These are phyloP conservation scores for Aradophagus sp. DNA, from an alignment of 1,140 invertebrate species.

Conservation along the genomic window DNA sequence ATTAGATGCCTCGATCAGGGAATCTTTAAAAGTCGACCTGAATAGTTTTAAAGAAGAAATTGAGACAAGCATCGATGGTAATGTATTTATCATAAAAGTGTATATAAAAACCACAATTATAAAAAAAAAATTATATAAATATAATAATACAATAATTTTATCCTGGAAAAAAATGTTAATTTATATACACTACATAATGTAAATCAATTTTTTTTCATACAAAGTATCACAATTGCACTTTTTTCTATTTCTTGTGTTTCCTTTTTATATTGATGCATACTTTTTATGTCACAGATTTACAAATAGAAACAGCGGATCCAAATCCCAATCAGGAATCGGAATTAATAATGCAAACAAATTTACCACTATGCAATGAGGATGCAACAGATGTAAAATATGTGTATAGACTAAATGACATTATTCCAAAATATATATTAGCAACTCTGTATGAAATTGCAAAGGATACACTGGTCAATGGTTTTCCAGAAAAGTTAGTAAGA, in stretches of 20 bases:
- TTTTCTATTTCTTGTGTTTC: background rate
- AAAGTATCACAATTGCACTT: background rate
- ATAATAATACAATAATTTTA: constrained; percentile 5
- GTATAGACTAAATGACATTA: constrained; percentile 17
- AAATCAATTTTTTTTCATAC: no score
- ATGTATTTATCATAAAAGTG: background rate
- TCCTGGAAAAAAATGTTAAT: background rate
- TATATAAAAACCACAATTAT: constrained; percentile 1
- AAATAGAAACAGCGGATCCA: background rate
- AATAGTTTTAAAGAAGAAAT: constrained; percentile 6
- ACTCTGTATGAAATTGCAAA: background rate
- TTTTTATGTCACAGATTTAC: no score
- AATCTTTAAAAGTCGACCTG: constrained; percentile 4
- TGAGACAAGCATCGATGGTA: constrained; percentile 8
- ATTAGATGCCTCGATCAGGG: background rate
- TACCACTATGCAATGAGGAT: constrained; percentile 11
- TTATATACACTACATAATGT: no score
- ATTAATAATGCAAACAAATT: background rate
- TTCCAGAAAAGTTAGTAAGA: constrained; percentile 17
- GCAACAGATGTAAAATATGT: constrained; percentile 16
- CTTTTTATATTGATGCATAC: no score
- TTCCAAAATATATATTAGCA: constrained; percentile 18
- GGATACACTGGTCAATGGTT: constrained; percentile 10
- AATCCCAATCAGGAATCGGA: no score
- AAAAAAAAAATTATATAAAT: background rate